These are phyloP conservation scores for Nymphalis c-album DNA, from an alignment of 2,888 invertebrate genomes.

Conservation along the genomic window DNA sequence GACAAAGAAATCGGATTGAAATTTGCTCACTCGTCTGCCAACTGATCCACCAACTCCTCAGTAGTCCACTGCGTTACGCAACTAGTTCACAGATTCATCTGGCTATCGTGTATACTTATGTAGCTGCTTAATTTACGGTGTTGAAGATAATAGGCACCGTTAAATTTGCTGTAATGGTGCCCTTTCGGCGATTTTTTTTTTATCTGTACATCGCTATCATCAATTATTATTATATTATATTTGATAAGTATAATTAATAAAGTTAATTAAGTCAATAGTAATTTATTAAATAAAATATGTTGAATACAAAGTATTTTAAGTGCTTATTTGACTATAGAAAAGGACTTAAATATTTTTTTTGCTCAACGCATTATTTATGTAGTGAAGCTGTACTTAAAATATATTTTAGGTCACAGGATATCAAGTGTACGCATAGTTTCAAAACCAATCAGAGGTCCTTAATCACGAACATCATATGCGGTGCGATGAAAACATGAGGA, in stretches of 20 bases:
- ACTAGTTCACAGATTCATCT: conserved; percentile 54
- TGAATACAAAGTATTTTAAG: background rate
- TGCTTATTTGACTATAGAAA: too few species aligned
- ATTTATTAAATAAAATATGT: background rate
- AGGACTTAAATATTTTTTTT: too few species aligned
- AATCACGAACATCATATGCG: conserved; percentile 32
- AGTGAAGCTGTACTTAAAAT: conserved; percentile 1
- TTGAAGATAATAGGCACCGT: conserved; percentile 74
- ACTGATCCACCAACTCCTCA: conserved; percentile 45
- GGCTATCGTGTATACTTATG: conserved; percentile 52
- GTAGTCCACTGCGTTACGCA: conserved; percentile 42
- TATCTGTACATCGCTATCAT: conserved; percentile 29
- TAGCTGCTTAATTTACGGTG: conserved; percentile 75
- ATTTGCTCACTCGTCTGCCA: conserved; percentile 51
- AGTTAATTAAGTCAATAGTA: too few species aligned
- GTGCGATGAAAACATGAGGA: conserved; percentile 29
- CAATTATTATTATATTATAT: conserved; percentile 8
- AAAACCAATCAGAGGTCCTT: conserved; percentile 33
- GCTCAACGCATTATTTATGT: too few species aligned
- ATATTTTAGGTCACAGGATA: conserved; percentile 26
- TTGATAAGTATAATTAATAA: background rate
- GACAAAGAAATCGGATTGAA: conserved; percentile 78
- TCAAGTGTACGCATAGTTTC: conserved; percentile 29
- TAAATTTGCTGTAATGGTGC: conserved; percentile 60
- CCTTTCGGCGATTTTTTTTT: conserved; percentile 46